Evolutionary conservation across 2,888 invertebrate species (phyloP), one percentile per base, ranked within the genome.

Genomic region (Galeopsomyia nigrocyanea): DNA sequence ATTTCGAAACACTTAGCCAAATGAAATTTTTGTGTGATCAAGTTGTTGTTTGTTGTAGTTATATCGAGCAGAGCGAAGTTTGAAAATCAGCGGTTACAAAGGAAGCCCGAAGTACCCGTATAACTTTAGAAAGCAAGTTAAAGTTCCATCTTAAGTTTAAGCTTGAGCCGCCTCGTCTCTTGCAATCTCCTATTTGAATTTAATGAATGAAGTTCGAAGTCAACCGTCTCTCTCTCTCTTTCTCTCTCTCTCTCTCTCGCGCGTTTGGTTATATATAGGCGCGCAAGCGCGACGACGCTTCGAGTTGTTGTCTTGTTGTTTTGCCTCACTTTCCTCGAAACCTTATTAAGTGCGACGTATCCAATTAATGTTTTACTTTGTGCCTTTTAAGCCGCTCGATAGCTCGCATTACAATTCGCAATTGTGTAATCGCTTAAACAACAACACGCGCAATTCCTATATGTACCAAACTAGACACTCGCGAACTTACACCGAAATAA

Each of bases 201-300:
- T 75, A 70, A 75, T 75, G 75, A 75, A 75, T 73, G 56, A 75
- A 75, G 60, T 72, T 75, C 70, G 61, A 67, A 63, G 67, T 22
- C 67, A 31, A 7, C 13, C 3, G 26, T 3, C 39, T 39, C 10
- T 7, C 13, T 7, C n/a, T n/a, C n/a, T n/a, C n/a, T n/a, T n/a
- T n/a, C n/a, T n/a, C n/a, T n/a, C n/a, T n/a, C n/a, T n/a, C n/a
- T n/a, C n/a, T n/a, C n/a, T n/a, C n/a, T n/a, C n/a, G 39, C 39
- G 39, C 39, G 39, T 13, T 39, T 39, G 39, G 39, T 7, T 39
- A 39, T 26, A 26, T 5, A 2, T 26, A 5, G 2, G 5, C 3
- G 26, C 26, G 26, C 26, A 26, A 26, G 26, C 26, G n/a, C 26
- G 26, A 26, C 26, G 26, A 26, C 26, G 26, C 26, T 26, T 67